Conservation (phyloP, 2,113 vertebrate species). For the Zosterops borbonicus region DNA sequence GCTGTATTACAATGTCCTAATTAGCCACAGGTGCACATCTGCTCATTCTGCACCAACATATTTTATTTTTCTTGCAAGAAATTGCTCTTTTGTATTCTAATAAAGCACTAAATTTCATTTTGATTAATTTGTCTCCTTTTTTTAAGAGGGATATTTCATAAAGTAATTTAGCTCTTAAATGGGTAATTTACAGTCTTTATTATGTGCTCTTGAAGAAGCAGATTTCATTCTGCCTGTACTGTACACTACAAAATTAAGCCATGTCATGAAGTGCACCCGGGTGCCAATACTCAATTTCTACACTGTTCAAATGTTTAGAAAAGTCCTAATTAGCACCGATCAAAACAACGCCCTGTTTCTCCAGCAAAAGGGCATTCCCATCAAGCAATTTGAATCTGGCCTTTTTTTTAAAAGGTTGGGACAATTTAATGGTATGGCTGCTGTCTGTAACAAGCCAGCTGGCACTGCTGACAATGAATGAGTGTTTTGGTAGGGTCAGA, state of each 20-base stretch:
- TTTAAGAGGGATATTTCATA: neutral
- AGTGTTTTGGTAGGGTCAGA: neutral
- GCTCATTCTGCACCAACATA: neutral
- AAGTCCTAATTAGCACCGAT: neutral
- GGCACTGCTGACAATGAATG: neutral
- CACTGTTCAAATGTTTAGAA: neutral
- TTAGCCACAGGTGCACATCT: neutral
- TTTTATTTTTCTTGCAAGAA: neutral
- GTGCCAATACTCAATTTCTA: neutral
- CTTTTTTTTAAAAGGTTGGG: neutral
- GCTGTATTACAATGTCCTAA: neutral
- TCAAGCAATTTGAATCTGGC: neutral
- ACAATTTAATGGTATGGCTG: neutral
- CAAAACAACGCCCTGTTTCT: neutral
- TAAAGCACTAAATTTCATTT: neutral
- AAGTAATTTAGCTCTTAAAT: neutral
- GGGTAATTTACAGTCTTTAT: neutral
- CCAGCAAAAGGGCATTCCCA: neutral
- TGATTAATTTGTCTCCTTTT: neutral
- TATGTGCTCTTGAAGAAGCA: neutral
- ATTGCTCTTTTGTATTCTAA: neutral
- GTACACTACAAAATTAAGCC: neutral
- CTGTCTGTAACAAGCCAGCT: neutral
- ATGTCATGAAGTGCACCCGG: neutral
- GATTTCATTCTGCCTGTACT: neutral